A percentile compares a stretch with the other conserved stretches of the same genome.
Evolutionary conservation across 2,797 vertebrate species (phyloP).

Genomic region (Mycteria americana): DNA sequence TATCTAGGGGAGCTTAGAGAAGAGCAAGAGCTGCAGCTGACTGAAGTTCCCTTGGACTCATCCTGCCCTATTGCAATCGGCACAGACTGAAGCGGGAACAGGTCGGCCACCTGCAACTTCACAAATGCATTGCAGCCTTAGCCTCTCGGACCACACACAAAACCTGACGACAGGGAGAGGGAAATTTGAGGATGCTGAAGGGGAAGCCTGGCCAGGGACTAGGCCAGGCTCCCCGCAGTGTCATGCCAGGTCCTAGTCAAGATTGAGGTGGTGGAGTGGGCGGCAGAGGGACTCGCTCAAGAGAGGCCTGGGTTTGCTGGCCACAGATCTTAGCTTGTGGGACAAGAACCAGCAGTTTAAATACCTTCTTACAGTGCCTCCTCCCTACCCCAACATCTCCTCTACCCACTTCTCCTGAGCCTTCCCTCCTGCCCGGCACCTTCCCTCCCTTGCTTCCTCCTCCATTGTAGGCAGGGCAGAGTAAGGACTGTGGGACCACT

Average conservation of each 20-base stretch:
- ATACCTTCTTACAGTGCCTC: neutral
- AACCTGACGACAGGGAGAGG: neutral
- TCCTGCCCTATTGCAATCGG: neutral
- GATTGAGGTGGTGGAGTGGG: neutral
- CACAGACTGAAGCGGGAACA: neutral
- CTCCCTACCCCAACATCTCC: neutral
- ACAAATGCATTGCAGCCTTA: neutral
- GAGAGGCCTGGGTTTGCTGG: neutral
- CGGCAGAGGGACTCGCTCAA: fast-evolving
- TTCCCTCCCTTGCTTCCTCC: neutral
- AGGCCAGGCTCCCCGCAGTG: fast-evolving
- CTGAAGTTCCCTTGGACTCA: neutral
- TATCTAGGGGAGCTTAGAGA: neutral
- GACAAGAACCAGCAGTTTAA: neutral
- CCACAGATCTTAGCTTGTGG: neutral
- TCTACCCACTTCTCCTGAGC: neutral
- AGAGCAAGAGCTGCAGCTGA: no score
- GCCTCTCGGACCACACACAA: neutral
- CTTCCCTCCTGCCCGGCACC: neutral
- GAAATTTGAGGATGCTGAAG: neutral
- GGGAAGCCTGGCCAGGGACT: neutral
- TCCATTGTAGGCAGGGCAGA: neutral
- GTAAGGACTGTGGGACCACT: neutral
- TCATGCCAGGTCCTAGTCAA: neutral
- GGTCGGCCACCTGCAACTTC: neutral